Evolutionary conservation across 2,113 vertebrate species (phyloP).

Genomic region (Hippocampus barbouri): DNA sequence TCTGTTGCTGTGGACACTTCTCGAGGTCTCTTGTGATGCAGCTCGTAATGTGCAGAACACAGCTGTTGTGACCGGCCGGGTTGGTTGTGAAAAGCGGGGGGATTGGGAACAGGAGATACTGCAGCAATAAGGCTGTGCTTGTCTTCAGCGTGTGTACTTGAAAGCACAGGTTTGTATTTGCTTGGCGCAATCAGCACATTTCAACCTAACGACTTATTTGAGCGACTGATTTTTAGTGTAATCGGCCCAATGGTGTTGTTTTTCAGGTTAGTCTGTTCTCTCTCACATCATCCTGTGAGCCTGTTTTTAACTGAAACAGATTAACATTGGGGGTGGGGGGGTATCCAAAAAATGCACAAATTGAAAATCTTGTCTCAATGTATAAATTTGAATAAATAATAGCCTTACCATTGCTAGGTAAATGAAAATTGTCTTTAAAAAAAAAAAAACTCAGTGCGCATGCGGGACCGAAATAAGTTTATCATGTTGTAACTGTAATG

Average conservation of each 20-base stretch:
- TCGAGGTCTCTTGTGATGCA: slow-evolving; percentile 23
- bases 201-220: background rate
- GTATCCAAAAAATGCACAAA: too few species aligned
- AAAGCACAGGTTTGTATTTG: slow-evolving; percentile 17
- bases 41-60: slow-evolving; percentile 16
- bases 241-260: background rate
- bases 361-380: too few species aligned
- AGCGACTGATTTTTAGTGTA: background rate
- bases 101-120: background rate
- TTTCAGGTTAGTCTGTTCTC: too few species aligned
- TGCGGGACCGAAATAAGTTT: too few species aligned
- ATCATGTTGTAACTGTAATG: background rate
- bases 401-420: too few species aligned
- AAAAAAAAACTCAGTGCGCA: background rate
- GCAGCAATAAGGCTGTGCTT: slow-evolving; percentile 5
- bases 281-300: too few species aligned
- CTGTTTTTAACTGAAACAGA: background rate
- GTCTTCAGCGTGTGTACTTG: background rate
- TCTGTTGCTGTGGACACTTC: slow-evolving; percentile 31
- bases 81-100: slow-evolving; percentile 27
- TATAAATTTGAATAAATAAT: too few species aligned
- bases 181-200: background rate
- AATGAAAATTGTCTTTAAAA: background rate
- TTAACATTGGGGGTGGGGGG: too few species aligned
- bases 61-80: slow-evolving; percentile 63